phyloP scores from a whole-genome alignment of 2,888 invertebrate genomes.

The Chloroclysta siterata region DNA sequence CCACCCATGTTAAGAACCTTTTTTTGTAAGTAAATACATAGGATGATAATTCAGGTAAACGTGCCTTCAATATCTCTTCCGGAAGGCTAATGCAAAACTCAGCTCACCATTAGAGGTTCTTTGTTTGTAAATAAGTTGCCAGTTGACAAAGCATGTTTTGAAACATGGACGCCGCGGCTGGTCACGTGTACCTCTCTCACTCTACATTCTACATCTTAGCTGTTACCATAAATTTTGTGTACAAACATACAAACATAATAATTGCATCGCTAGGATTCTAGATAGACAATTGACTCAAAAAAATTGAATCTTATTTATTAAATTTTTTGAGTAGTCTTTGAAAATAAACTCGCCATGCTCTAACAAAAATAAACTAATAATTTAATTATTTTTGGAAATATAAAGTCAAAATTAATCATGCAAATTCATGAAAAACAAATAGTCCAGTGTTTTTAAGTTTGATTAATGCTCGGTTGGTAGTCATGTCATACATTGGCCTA shows the following conservation, averaged over 20 bases:
- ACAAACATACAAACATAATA: too few relatives aligned
- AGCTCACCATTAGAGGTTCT: slow-evolving; percentile 35
- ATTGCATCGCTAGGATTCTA: too few relatives aligned
- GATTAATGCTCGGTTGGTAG: not conserved
- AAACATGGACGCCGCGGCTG: slow-evolving; percentile 51
- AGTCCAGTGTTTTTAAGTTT: not conserved
- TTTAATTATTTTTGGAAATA: too few relatives aligned
- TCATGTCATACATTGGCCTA: slow-evolving; percentile 47
- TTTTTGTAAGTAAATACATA: not conserved
- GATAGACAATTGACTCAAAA: too few relatives aligned
- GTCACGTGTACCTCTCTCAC: slow-evolving; percentile 54
- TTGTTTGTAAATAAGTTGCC: slow-evolving; percentile 70
- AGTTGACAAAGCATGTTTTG: slow-evolving; percentile 71
- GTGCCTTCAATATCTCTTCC: slow-evolving; percentile 29
- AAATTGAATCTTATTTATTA: too few relatives aligned
- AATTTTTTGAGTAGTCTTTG: too few relatives aligned
- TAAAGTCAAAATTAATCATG: too few relatives aligned
- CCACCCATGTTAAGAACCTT: not conserved
- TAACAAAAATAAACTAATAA: too few relatives aligned
- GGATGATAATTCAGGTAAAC: not conserved
- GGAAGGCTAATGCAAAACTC: slow-evolving; percentile 53
- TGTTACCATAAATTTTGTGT: not conserved
- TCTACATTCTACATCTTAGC: slow-evolving; percentile 1
- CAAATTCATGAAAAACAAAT: not conserved
- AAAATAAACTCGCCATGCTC: too few relatives aligned